Conservation (phyloP, 2,113 vertebrate genomes). For the Hydrochoerus hydrochaeris region DNA sequence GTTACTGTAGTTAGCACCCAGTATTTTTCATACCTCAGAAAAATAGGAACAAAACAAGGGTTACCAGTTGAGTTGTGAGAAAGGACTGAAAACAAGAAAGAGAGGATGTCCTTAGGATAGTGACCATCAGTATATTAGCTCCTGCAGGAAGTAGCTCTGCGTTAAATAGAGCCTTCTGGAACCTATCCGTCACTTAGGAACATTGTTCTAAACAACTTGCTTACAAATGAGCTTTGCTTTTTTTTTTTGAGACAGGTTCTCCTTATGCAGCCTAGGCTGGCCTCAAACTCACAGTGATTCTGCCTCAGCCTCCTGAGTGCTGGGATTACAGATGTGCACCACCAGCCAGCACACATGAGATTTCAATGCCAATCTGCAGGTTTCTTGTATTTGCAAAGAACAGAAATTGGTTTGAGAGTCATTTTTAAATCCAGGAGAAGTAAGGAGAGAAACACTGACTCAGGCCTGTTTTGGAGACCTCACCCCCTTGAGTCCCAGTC, state of each 20-base stretch:
- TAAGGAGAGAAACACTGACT: background rate
- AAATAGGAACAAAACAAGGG: background rate
- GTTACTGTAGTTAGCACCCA: background rate
- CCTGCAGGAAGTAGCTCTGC: background rate
- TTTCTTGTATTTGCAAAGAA: background rate
- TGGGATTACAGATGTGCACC: background rate
- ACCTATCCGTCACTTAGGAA: background rate
- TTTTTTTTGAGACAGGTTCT: background rate
- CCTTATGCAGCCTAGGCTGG: background rate
- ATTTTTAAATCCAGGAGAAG: background rate
- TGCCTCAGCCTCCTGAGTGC: background rate
- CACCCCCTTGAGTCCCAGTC: too few species aligned
- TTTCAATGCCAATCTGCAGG: background rate
- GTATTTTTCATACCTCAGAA: background rate
- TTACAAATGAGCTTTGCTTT: background rate
- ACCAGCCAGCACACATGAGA: background rate
- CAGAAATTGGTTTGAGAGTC: background rate
- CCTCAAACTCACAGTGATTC: background rate
- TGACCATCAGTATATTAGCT: background rate
- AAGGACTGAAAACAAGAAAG: background rate
- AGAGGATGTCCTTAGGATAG: background rate
- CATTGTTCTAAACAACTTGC: background rate
- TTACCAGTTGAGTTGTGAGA: background rate
- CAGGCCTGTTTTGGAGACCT: background rate
- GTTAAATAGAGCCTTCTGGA: background rate